Percentiles rank a stretch among this genome's conserved stretches.
Conservation (phyloP, 2,888 invertebrate genomes). For the Andrena trimmerana region DNA sequence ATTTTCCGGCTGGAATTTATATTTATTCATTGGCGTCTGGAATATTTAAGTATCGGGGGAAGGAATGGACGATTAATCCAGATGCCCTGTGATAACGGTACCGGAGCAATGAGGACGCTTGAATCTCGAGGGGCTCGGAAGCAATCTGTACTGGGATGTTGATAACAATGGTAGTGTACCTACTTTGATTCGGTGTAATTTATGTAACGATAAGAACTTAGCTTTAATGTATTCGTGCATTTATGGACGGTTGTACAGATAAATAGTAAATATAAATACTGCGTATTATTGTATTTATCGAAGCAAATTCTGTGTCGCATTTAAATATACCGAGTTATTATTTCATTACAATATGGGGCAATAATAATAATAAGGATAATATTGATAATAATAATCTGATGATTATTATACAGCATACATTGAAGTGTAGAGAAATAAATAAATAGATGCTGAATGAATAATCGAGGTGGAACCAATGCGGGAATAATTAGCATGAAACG, state of each 20-base stretch:
- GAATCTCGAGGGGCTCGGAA: not conserved
- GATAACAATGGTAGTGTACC: not conserved
- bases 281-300: not conserved
- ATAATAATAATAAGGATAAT: constrained; percentile 2
- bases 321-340: not conserved
- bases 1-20: too few relatives aligned
- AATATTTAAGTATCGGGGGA: too few relatives aligned
- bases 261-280: not conserved
- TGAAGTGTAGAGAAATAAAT: too few relatives aligned
- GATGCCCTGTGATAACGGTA: too few relatives aligned
- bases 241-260: not conserved
- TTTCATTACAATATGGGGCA: not conserved
- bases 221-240: not conserved
- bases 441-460: too few relatives aligned
- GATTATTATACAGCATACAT: too few relatives aligned
- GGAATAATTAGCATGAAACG: not conserved
- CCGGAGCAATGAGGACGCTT: not conserved
- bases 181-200: not conserved
- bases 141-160: not conserved
- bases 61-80: too few relatives aligned
- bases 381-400: too few relatives aligned
- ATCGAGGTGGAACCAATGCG: too few relatives aligned
- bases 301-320: not conserved
- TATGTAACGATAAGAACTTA: not conserved
- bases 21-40: too few relatives aligned